These are phyloP conservation scores for Artemia sinica DNA, from an alignment of 2,888 invertebrate species.

Conservation along the genomic window DNA sequence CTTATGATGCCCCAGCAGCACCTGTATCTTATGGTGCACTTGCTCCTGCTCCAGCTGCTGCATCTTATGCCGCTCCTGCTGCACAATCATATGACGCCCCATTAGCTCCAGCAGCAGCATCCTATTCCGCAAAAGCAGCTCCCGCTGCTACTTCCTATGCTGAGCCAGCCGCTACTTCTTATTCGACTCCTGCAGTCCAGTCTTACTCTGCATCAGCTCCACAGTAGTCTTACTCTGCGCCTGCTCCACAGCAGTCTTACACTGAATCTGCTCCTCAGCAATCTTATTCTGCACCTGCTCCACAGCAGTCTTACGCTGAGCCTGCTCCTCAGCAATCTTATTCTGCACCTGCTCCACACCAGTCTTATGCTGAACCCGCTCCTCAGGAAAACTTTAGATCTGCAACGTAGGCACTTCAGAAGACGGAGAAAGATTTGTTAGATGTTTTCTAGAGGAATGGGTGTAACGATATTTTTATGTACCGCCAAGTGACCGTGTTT, in stretches of 20 bases:
- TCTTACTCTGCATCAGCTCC: slow-evolving; percentile 17
- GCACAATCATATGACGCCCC: slow-evolving; percentile 19
- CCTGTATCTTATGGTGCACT: neutral
- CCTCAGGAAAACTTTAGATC: too few species aligned
- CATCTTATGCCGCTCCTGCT: slow-evolving; percentile 18
- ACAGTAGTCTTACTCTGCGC: neutral
- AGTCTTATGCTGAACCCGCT: neutral
- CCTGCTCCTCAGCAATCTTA: neutral
- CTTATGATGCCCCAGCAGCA: slow-evolving; percentile 14
- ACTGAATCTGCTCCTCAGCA: neutral
- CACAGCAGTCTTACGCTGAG: neutral
- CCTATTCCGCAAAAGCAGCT: slow-evolving; percentile 1
- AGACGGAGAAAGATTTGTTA: too few species aligned
- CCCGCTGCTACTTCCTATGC: slow-evolving; percentile 18
- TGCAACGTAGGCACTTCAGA: too few species aligned
- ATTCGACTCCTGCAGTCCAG: slow-evolving; percentile 11
- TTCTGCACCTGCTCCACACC: neutral
- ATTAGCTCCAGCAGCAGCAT: slow-evolving; percentile 16
- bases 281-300: slow-evolving; percentile 16
- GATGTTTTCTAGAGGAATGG: too few species aligned
- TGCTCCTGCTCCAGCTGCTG: slow-evolving; percentile 14
- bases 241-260: neutral
- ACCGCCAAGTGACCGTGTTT: too few species aligned
- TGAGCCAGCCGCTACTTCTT: slow-evolving; percentile 16
- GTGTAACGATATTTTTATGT: too few species aligned